phyloP scores from a whole-genome alignment of 2,888 invertebrate genomes.

The Clunio marinus region DNA sequence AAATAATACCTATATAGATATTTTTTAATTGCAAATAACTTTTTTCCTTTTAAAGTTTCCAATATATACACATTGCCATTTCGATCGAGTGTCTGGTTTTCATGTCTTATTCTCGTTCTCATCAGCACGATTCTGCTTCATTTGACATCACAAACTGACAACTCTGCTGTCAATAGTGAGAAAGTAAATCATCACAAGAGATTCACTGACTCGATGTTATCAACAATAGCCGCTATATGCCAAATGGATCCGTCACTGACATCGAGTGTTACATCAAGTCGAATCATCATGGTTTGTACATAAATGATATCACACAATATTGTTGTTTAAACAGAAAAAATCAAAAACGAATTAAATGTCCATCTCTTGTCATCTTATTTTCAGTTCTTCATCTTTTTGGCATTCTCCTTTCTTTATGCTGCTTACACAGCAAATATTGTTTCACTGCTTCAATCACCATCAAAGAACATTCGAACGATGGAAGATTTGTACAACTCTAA shows the following conservation, averaged over 20 bases:
- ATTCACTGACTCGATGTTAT: slow-evolving; percentile 55
- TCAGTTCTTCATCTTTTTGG: slow-evolving; percentile 58
- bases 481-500: slow-evolving; percentile 59
- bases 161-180: background rate
- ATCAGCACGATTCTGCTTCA: slow-evolving; percentile 44
- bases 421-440: slow-evolving; percentile 68
- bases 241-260: slow-evolving; percentile 58
- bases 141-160: slow-evolving; percentile 20
- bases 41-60: slow-evolving; percentile 45
- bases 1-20: background rate
- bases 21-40: background rate
- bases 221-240: slow-evolving; percentile 57
- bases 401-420: slow-evolving; percentile 59
- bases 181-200: slow-evolving; percentile 2
- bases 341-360: slow-evolving; percentile 14
- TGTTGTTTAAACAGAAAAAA: slow-evolving; percentile 46
- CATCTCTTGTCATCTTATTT: slow-evolving; percentile 48
- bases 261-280: slow-evolving; percentile 50
- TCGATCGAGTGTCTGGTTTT: slow-evolving; percentile 53
- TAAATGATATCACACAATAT: slow-evolving; percentile 16
- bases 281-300: slow-evolving; percentile 40
- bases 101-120: slow-evolving; percentile 47
- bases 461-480: slow-evolving; percentile 58
- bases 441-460: slow-evolving; percentile 61
- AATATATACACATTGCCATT: slow-evolving; percentile 57